Conservation (phyloP, 2,113 vertebrate species). For the Epinephelus cyanopodus region DNA sequence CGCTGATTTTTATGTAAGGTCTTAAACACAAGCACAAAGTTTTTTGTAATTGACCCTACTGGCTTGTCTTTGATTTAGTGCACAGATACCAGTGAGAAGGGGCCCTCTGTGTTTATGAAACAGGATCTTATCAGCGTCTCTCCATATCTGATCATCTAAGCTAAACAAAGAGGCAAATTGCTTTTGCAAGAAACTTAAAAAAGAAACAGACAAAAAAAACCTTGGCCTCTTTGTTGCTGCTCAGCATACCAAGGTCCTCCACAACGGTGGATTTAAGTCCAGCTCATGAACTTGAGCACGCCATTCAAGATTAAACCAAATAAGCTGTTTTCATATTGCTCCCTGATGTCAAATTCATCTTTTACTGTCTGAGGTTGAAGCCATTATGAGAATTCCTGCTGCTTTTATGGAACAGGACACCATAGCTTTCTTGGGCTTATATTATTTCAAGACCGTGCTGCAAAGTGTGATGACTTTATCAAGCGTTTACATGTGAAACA, state of each 20-base stretch:
- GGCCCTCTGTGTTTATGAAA: background rate
- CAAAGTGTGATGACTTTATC: background rate
- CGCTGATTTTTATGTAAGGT: background rate
- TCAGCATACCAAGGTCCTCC: background rate
- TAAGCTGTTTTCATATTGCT: background rate
- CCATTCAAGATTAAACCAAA: background rate
- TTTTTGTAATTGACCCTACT: background rate
- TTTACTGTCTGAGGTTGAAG: background rate
- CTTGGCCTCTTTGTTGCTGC: background rate
- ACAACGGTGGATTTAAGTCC: background rate
- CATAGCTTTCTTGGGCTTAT: background rate
- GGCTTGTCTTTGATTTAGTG: background rate
- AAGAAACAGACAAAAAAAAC: no score
- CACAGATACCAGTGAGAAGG: background rate
- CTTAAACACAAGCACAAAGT: background rate
- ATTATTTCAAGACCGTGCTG: no score
- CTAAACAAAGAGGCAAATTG: slow-evolving; percentile 14
- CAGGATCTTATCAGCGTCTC: background rate
- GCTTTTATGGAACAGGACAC: slow-evolving; percentile 13
- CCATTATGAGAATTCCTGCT: background rate
- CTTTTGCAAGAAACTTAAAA: slow-evolving; percentile 1
- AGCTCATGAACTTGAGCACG: background rate
- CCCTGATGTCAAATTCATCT: background rate
- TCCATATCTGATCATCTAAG: background rate
- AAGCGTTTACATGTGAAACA: background rate